phyloP scores from a whole-genome alignment of 2,888 invertebrate species.

The Mantis religiosa region DNA sequence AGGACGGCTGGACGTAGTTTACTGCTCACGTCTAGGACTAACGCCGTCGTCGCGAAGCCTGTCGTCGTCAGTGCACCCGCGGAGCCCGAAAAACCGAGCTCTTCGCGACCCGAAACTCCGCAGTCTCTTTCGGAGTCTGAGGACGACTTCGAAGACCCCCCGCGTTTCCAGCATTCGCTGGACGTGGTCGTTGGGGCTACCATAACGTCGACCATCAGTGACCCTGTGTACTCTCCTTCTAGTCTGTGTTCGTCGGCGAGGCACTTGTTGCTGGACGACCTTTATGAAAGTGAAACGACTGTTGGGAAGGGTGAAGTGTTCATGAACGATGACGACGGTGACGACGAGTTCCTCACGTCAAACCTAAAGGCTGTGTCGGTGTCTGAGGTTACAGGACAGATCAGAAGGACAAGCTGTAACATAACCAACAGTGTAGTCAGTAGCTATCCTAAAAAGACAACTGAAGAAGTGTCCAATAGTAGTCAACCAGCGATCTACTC shows the following conservation, averaged over 20 bases:
- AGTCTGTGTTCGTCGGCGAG: not conserved
- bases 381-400: conserved; percentile 41
- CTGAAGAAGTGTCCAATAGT: conserved; percentile 27
- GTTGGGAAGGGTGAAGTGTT: not conserved
- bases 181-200: not conserved
- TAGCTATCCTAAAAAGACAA: conserved; percentile 30
- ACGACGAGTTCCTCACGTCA: conserved; percentile 1
- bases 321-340: not conserved
- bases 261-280: not conserved
- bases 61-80: too few relatives aligned
- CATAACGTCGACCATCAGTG: not conserved
- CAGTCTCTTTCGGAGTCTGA: conserved; percentile 39
- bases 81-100: conserved; percentile 30
- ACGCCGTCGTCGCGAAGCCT: too few relatives aligned
- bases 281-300: not conserved
- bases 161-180: conserved; percentile 15
- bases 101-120: conserved; percentile 42
- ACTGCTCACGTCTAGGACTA: not conserved
- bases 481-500: conserved; percentile 35
- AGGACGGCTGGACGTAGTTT: not conserved
- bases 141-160: conserved; percentile 33
- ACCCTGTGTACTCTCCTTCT: not conserved
- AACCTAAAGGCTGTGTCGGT: conserved; percentile 34
- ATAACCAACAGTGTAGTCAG: not conserved
- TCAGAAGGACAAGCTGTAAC: conserved; percentile 30